Conservation (phyloP, 2,888 invertebrate genomes). For the Steinernema carpocapsae region DNA sequence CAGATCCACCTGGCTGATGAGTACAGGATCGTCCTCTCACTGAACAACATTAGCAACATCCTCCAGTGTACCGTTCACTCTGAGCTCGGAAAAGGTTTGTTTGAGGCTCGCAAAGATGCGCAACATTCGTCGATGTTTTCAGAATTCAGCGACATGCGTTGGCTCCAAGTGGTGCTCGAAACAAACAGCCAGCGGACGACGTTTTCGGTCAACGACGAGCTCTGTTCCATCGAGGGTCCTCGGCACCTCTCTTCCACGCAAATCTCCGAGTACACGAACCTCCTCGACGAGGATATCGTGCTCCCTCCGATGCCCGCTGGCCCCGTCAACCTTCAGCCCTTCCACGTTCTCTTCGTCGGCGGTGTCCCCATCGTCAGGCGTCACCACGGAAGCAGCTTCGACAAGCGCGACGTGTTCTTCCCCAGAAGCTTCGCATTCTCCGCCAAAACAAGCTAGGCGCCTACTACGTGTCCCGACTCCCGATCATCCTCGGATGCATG, state of each 20-base stretch:
- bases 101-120: not conserved
- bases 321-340: slow-evolving; percentile 41
- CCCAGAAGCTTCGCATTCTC: slow-evolving; percentile 12
- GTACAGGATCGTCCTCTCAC: slow-evolving; percentile 55
- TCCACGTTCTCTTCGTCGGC: slow-evolving; percentile 48
- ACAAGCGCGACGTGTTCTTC: slow-evolving; percentile 15
- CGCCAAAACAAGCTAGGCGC: slow-evolving; percentile 38
- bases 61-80: slow-evolving; percentile 53
- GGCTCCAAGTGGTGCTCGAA: slow-evolving; percentile 56
- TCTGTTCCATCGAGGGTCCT: slow-evolving; percentile 46
- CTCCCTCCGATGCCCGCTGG: slow-evolving; percentile 45
- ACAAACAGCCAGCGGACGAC: slow-evolving; percentile 36
- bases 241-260: slow-evolving; percentile 38
- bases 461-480: slow-evolving; percentile 53
- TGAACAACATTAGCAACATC: slow-evolving; percentile 54
- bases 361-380: slow-evolving; percentile 44
- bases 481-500: slow-evolving; percentile 59
- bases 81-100: slow-evolving; percentile 43
- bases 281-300: slow-evolving; percentile 41
- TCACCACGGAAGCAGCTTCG: slow-evolving; percentile 2
- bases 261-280: slow-evolving; percentile 34
- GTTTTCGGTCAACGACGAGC: slow-evolving; percentile 49
- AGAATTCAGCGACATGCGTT: slow-evolving; percentile 64
- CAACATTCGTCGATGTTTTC: slow-evolving; percentile 13
- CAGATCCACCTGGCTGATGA: slow-evolving; percentile 57